Evolutionary conservation across 2,113 vertebrate genomes (phyloP).

Genomic region (Ptilonorhynchus violaceus): DNA sequence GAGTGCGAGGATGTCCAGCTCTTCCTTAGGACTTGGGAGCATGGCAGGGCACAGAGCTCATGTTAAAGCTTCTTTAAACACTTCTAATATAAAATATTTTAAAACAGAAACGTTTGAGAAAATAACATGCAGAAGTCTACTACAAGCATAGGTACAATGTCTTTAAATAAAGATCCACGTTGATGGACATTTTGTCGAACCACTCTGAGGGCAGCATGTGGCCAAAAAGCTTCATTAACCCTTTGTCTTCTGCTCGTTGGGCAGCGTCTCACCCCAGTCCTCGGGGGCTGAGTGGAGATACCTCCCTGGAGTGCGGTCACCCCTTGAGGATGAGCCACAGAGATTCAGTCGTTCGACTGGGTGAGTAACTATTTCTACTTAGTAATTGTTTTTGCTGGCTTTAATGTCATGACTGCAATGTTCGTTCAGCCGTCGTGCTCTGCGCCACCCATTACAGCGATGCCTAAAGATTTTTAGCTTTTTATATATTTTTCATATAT

Average conservation of each 20-base stretch:
- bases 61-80: not conserved
- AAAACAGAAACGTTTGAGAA: not conserved
- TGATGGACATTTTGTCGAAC: not conserved
- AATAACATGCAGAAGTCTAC: not conserved
- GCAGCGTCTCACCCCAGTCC: not conserved
- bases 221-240: not conserved
- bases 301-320: not conserved
- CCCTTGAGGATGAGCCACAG: not conserved
- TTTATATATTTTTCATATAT: no score
- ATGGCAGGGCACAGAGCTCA: not conserved
- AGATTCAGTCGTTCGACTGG: not conserved
- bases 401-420: not conserved
- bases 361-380: not conserved
- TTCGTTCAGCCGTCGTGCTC: not conserved
- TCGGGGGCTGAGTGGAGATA: not conserved
- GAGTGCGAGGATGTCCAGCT: not conserved
- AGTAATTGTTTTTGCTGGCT: not conserved
- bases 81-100: not conserved
- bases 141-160: not conserved
- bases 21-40: not conserved
- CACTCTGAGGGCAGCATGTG: not conserved
- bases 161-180: not conserved
- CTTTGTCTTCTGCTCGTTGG: not conserved
- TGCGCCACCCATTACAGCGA: not conserved
- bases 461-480: no score